Conservation (phyloP, 1,140 invertebrate genomes). For the Asobara japonica region DNA sequence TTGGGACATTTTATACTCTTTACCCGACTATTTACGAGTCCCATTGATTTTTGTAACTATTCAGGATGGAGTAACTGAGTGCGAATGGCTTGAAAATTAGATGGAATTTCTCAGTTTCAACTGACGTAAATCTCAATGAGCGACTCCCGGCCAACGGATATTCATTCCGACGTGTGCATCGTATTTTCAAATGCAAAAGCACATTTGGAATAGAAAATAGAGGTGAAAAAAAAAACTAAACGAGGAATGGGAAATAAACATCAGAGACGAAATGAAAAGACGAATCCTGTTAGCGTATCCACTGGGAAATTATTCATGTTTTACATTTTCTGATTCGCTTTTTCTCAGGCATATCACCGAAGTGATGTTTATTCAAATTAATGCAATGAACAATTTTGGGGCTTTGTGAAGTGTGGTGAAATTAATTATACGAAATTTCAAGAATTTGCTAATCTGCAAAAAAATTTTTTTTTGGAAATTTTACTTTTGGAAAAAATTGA, state of each 20-base stretch:
- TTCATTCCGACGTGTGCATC: conserved; percentile 13
- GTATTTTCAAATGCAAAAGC: conserved; percentile 11
- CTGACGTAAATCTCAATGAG: conserved; percentile 23
- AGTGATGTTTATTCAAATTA: background rate
- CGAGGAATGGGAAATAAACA: background rate
- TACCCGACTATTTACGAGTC: background rate
- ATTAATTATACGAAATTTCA: background rate
- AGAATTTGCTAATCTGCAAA: no score
- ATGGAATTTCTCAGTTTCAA: conserved; percentile 15
- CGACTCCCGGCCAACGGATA: background rate
- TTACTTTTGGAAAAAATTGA: no score
- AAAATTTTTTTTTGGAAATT: background rate
- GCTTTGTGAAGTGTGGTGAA: background rate
- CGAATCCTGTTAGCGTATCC: conserved; percentile 20
- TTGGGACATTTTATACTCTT: no score
- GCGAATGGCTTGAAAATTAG: conserved; percentile 15
- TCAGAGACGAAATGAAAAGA: conserved; percentile 17
- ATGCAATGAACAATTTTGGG: background rate
- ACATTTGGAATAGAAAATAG: background rate
- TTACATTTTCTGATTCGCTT: conserved; percentile 5
- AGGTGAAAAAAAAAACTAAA: background rate
- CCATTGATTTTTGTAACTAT: background rate
- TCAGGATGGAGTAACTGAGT: background rate
- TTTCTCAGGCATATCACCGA: background rate
- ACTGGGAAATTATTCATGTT: conserved; percentile 29